Conservation (phyloP, 2,113 vertebrate genomes). For the Vidua chalybeata region DNA sequence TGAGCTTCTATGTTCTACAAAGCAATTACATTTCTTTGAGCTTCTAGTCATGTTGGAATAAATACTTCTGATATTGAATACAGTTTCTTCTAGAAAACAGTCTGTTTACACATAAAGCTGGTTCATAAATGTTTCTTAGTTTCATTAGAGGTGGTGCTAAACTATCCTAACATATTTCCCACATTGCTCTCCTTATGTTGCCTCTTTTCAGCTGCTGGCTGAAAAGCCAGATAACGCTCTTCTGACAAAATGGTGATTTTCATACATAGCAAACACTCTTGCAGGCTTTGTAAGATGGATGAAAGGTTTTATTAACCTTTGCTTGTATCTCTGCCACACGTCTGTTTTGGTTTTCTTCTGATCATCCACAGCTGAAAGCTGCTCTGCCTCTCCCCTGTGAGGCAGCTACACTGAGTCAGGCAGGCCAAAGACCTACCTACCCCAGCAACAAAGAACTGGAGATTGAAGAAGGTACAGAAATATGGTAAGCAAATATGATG, state of each 20-base stretch:
- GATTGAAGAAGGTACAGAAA: neutral
- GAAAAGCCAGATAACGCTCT: neutral
- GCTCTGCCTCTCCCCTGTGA: neutral
- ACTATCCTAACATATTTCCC: neutral
- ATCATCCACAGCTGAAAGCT: neutral
- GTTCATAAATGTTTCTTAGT: neutral
- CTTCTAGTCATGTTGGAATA: neutral
- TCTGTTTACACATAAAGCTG: neutral
- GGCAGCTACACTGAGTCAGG: neutral
- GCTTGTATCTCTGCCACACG: neutral
- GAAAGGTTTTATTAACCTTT: conserved; percentile 1
- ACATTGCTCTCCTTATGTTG: neutral
- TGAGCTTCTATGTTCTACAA: neutral
- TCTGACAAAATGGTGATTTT: neutral
- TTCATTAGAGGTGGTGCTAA: neutral
- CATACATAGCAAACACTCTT: neutral
- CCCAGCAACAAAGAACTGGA: neutral
- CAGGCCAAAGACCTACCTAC: neutral
- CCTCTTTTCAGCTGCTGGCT: neutral
- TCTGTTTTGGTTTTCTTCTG: neutral
- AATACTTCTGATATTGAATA: neutral
- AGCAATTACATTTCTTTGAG: neutral
- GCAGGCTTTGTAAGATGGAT: neutral
- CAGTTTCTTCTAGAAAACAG: neutral
- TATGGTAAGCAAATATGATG: rapidly evolving